These are phyloP conservation scores for Lasioglossum albipes DNA, from an alignment of 1,140 invertebrate genomes.

Conservation along the genomic window DNA sequence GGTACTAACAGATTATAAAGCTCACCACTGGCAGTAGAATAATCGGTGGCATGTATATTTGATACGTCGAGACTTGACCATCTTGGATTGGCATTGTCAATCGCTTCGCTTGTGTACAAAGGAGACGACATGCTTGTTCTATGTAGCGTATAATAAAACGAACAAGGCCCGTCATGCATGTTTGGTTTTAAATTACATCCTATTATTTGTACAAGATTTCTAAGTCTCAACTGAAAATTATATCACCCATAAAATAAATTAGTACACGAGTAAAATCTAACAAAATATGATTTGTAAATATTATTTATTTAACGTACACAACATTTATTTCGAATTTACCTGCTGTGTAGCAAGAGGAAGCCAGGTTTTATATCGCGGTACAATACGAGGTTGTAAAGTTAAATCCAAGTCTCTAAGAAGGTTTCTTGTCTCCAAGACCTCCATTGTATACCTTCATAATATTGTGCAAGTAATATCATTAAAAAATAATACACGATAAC, in stretches of 20 bases:
- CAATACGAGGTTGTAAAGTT: constrained; percentile 74
- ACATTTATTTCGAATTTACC: constrained; percentile 55
- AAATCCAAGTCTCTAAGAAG: constrained; percentile 76
- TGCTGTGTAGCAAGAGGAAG: constrained; percentile 77
- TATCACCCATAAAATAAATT: background rate
- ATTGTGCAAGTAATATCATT: constrained; percentile 41
- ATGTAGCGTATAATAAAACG: constrained; percentile 90
- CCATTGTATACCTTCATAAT: constrained; percentile 75
- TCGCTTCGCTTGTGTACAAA: constrained; percentile 92
- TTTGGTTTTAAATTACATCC: constrained; percentile 81
- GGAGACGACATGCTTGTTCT: constrained; percentile 89
- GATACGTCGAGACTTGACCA: constrained; percentile 84
- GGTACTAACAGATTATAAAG: constrained; percentile 51
- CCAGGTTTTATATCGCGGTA: constrained; percentile 77
- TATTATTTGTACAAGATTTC: constrained; percentile 87
- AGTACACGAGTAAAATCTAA: background rate
- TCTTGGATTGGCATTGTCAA: constrained; percentile 86
- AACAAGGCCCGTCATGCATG: constrained; percentile 75
- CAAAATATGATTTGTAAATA: background rate
- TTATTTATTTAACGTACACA: background rate
- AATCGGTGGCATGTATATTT: constrained; percentile 75
- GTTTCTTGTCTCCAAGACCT: constrained; percentile 69
- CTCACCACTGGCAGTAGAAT: constrained; percentile 77
- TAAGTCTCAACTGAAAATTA: constrained; percentile 82
- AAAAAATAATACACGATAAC: background rate